Percentiles rank a stretch among this genome's conserved stretches.
These are phyloP conservation scores for Oithona nana DNA, from an alignment of 2,888 invertebrate genomes.

Conservation along the genomic window DNA sequence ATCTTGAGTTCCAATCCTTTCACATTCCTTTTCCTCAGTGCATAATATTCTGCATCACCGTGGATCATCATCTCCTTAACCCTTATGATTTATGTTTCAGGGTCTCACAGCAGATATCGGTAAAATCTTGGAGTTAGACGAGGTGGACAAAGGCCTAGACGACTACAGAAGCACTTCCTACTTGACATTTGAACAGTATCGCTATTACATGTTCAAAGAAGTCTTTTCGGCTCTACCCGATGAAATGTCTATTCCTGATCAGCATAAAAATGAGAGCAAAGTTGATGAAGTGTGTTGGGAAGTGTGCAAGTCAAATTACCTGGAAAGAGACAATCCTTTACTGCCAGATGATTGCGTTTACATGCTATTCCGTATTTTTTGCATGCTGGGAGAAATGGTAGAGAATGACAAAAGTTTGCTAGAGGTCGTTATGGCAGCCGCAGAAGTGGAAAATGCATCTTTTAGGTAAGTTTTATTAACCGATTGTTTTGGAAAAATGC, in stretches of 20 bases:
- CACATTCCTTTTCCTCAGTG: too few species aligned
- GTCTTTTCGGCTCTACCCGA: slow-evolving; percentile 47
- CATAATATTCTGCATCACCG: too few species aligned
- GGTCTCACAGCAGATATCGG: slow-evolving; percentile 33
- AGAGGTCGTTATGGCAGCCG: slow-evolving; percentile 16
- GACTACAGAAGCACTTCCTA: slow-evolving; percentile 48
- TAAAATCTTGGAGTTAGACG: slow-evolving; percentile 4
- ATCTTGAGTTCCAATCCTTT: too few species aligned
- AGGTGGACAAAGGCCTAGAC: slow-evolving; percentile 29
- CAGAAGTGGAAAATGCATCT: slow-evolving; percentile 13
- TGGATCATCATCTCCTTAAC: too few species aligned
- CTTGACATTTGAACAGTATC: slow-evolving; percentile 51
- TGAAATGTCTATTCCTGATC: slow-evolving; percentile 36
- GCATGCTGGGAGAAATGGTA: slow-evolving; percentile 50
- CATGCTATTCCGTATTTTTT: slow-evolving; percentile 56
- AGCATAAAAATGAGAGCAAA: slow-evolving; percentile 39
- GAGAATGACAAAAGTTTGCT: slow-evolving; percentile 6
- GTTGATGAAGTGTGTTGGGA: slow-evolving; percentile 60
- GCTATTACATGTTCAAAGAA: slow-evolving; percentile 52
- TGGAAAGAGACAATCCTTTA: slow-evolving; percentile 39
- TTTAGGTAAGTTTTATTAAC: too few species aligned
- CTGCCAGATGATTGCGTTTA: slow-evolving; percentile 46
- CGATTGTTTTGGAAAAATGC: too few species aligned
- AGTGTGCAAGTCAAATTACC: slow-evolving; percentile 46
- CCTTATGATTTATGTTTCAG: too few species aligned